These are phyloP conservation scores for Smutsia gigantea DNA, from an alignment of 2,797 vertebrate genomes.

Conservation along the genomic window DNA sequence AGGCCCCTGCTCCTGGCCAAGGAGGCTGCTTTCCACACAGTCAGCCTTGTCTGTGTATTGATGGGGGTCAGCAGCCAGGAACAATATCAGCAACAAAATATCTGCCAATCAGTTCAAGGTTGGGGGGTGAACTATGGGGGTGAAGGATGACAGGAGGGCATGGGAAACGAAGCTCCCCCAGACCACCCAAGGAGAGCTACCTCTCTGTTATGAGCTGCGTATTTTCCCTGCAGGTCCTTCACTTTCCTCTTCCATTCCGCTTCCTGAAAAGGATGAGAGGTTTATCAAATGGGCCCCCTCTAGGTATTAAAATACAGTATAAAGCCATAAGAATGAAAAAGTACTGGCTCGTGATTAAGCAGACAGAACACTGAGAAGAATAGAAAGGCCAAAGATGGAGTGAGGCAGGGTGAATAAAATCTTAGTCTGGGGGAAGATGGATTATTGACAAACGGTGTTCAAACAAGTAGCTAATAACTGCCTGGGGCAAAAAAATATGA, in stretches of 20 bases:
- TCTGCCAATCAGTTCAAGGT: not conserved
- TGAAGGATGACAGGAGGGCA: not conserved
- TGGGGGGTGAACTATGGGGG: too few species aligned
- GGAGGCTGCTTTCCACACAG: not conserved
- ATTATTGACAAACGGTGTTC: not conserved
- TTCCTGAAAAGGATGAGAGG: constrained; percentile 78
- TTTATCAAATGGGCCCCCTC: not conserved
- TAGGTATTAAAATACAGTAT: not conserved
- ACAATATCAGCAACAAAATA: not conserved
- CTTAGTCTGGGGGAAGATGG: too few species aligned
- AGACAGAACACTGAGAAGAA: not conserved
- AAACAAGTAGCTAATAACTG: not conserved
- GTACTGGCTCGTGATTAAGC: not conserved
- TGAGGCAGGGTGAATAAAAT: not conserved
- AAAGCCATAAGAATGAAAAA: not conserved
- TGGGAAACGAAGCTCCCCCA: not conserved
- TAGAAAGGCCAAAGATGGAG: not conserved
- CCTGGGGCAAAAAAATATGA: not conserved
- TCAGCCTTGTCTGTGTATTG: not conserved
- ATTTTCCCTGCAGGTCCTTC: constrained; percentile 78
- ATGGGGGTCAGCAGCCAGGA: not conserved
- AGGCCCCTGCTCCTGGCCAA: not conserved
- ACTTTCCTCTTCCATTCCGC: constrained; percentile 82
- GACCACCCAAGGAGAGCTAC: constrained; percentile 32
- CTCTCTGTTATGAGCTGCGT: constrained; percentile 79